Evolutionary conservation across 53 echinoderm and acorn worm species (phyloP), one percentile per base, ranked within the genome.

Genomic region (Astropecten irregularis): DNA sequence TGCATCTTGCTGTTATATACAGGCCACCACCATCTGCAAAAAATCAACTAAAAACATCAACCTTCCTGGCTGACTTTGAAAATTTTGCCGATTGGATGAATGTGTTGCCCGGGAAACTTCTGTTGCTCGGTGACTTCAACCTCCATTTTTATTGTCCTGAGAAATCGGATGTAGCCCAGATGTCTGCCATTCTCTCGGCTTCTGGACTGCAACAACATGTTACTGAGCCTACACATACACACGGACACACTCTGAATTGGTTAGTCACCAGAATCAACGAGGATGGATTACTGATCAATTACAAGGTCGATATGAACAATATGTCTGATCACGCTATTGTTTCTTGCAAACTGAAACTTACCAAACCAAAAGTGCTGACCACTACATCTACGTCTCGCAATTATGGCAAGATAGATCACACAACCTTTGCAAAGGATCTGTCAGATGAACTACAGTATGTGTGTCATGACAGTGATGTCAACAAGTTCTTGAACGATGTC

Each of bases 361-460:
- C 37, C 19, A 66, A 40, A n/a, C 67, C 67, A 37, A 32, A 66
- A 66, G 18, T 16, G 19, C 19, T 66, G 36, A 7, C 20, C 9
- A 30, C 19, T 19, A 16, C 67, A 19, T 35, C 40, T 30, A 14
- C 36, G 10, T 52, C 29, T 26, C 53, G 76, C 27, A 52, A 52
- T 54, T 74, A 49, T 34, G 33, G 51, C 33, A 74, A 74, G 18
- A 79, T 79, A 16, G 39, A 79, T 31, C 79, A 79, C 30, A 19
- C 18, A 22, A 31, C 25, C 18, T 61, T 79, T 62, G 62, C 60
- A 19, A 14, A 29, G 30, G 79, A 79, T 34, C 62, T 79, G 15
- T 31, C 79, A 19, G 30, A 22, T 32, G 20, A 79, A 28, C 40
- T 79, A 2, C 13, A 37, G 14, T 19, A 23, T 37, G 57, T 79